Percentiles rank a stretch among this genome's conserved stretches.
Conservation (phyloP, 2,113 vertebrate genomes). For the Chauna torquata region DNA sequence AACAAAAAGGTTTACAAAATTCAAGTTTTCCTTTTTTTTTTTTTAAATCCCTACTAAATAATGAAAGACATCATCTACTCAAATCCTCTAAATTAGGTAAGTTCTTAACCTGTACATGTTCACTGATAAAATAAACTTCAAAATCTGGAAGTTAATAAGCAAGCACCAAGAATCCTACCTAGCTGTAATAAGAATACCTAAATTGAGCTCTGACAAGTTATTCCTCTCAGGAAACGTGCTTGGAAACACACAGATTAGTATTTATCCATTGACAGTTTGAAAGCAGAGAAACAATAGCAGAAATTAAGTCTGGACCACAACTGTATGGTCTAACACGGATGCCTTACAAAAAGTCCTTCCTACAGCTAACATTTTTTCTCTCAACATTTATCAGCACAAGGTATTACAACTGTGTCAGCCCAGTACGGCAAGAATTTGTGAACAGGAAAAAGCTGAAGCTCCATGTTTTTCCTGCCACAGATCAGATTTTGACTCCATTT, state of each 20-base stretch:
- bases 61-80: not conserved
- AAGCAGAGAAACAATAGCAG: not conserved
- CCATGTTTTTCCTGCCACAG: not conserved
- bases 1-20: not conserved
- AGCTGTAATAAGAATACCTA: not conserved
- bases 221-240: not conserved
- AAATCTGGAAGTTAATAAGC: not conserved
- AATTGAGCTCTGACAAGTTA: not conserved
- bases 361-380: not conserved
- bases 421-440: not conserved
- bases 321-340: accelerated
- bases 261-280: not conserved
- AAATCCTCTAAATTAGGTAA: not conserved
- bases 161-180: not conserved
- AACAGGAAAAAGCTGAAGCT: not conserved
- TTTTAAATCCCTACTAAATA: not conserved
- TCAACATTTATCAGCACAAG: not conserved
- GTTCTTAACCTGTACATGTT: not conserved
- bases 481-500: not conserved
- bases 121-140: not conserved
- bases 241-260: not conserved
- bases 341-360: not conserved
- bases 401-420: not conserved
- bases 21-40: not conserved
- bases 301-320: not conserved